Evolutionary conservation across 2,113 vertebrate species (phyloP).

Genomic region (Aldabrachelys gigantea): DNA sequence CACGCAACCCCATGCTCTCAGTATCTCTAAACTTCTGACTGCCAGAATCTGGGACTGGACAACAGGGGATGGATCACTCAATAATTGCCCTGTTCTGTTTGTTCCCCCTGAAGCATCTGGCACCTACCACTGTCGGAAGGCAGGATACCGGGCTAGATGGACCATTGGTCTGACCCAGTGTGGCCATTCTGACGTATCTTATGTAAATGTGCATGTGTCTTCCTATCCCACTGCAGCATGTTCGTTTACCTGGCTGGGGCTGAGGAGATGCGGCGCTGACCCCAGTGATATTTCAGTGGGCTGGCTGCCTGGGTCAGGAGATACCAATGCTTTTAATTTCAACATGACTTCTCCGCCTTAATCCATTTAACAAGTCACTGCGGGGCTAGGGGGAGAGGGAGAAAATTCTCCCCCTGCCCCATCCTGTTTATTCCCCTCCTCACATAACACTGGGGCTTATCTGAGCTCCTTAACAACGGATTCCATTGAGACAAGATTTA

Average conservation of each 20-base stretch:
- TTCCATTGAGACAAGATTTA: neutral
- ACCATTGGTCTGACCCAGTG: neutral
- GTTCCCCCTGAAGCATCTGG: neutral
- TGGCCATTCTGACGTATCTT: neutral
- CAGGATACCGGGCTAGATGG: neutral
- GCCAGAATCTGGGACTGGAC: neutral
- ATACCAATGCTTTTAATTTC: neutral
- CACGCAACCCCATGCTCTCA: neutral
- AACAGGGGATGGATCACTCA: neutral
- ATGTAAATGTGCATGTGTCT: neutral
- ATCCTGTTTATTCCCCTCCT: accelerated
- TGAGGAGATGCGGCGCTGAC: too few relatives aligned
- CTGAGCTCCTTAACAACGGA: neutral
- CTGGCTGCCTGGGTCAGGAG: neutral
- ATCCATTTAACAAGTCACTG: neutral
- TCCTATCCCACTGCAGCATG: too few relatives aligned
- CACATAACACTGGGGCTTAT: neutral
- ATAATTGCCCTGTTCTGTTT: neutral
- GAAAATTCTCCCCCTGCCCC: neutral
- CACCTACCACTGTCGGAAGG: neutral
- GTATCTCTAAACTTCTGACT: neutral
- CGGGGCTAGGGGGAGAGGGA: neutral
- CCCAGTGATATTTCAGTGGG: neutral
- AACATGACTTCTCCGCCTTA: neutral
- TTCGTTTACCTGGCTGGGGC: too few relatives aligned